Conservation (phyloP, 2,113 vertebrate genomes). For the Platysternon megacephalum region DNA sequence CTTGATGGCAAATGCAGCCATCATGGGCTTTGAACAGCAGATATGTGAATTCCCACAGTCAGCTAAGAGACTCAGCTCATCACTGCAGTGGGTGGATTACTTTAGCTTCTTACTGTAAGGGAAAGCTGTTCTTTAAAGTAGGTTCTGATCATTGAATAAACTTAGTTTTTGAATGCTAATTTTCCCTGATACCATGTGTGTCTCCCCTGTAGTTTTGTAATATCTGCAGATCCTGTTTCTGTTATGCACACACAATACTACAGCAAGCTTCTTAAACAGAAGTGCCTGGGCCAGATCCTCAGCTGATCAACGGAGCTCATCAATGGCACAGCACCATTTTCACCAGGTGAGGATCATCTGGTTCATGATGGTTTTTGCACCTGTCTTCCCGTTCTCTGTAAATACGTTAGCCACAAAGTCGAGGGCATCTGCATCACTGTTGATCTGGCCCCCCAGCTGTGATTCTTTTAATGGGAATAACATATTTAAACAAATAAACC, state of each 20-base stretch:
- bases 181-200: not conserved
- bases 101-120: not conserved
- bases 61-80: not conserved
- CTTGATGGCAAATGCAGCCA: not conserved
- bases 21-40: not conserved
- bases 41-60: not conserved
- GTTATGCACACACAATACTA: accelerated
- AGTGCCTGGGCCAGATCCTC: not conserved
- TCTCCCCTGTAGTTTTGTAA: not conserved
- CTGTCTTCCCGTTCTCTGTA: not conserved
- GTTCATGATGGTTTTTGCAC: not conserved
- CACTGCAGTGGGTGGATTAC: accelerated
- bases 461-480: not conserved
- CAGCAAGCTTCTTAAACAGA: not conserved
- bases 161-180: not conserved
- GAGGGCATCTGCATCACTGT: not conserved
- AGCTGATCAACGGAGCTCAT: not conserved
- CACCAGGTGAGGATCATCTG: not conserved
- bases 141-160: not conserved
- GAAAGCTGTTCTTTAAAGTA: not conserved
- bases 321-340: not conserved
- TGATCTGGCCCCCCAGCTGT: not conserved
- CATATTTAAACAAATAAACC: conserved; percentile 31
- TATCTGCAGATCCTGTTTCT: not conserved
- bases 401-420: conserved; percentile 1